Percentiles rank a stretch among this genome's conserved stretches.
Evolutionary conservation across 2,797 vertebrate species (phyloP).

Genomic region (Spatula clypeata): DNA sequence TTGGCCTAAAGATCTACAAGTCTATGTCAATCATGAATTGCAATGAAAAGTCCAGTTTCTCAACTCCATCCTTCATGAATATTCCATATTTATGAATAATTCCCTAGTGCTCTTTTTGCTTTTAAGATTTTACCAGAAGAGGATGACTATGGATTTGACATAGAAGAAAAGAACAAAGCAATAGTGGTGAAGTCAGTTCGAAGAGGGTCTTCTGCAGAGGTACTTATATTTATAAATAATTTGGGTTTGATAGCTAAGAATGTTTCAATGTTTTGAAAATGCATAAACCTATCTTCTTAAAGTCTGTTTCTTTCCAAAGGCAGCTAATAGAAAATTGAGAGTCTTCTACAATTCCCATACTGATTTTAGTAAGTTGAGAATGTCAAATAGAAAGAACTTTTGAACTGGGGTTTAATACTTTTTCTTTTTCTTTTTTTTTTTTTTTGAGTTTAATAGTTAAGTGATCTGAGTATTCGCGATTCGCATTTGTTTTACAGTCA

Average conservation of each 20-base stretch:
- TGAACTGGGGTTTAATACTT: not conserved
- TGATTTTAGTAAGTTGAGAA: not conserved
- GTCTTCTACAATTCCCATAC: not conserved
- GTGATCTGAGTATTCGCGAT: not conserved
- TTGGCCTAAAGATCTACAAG: not conserved
- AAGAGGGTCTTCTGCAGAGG: conserved; percentile 95
- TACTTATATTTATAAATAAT: conserved; percentile 64
- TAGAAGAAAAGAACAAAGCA: conserved; percentile 97
- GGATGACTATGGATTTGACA: conserved; percentile 96
- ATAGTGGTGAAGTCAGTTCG: conserved; percentile 94
- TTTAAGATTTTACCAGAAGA: conserved; percentile 94
- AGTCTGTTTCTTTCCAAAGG: not conserved
- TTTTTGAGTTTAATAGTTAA: not conserved
- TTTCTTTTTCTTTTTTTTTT: not conserved
- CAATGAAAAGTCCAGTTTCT: not conserved
- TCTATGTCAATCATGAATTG: not conserved
- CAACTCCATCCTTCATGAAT: not conserved
- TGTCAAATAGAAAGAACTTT: not conserved
- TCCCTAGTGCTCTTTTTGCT: not conserved
- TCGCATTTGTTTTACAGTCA: not conserved
- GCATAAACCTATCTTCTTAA: not conserved
- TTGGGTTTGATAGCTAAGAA: not conserved
- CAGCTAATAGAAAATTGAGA: not conserved
- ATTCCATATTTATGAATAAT: not conserved
- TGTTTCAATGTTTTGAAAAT: not conserved